Base-by-base conservation (phyloP, 2,113 vertebrate species). In the Siniperca chuatsi region DNA sequence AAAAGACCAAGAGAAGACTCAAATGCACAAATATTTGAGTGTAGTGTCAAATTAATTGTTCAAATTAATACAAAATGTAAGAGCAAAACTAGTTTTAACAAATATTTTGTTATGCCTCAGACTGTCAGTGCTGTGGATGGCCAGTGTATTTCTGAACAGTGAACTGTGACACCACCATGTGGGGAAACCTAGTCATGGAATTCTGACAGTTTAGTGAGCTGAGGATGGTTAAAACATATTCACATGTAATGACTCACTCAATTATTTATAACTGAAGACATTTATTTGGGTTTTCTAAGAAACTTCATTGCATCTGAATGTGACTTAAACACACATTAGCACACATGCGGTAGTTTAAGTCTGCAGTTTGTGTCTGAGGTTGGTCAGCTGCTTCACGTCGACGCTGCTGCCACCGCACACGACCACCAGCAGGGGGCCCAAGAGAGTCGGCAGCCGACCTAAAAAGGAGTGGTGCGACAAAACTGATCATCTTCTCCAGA, bases 351-450 rank as follows among this genome's bases (percentile, higher is more conserved):
- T 12, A 11, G 23, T 57, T 90, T 35, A 93, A 20, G 40, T 4
- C 61, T 62, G 67, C 12, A 95, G 81, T 78, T 93, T 95, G n/a
- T 64, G 57, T 75, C 75, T 92, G 44, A 96, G 92, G 54, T 81
- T 46, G 54, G 66, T 69, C 8, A 97, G 92, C 25, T 96, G 92
- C 64, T 94, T 67, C 79, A 84, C 75, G 87, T 95, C 88, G n/a
- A 97, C 65, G 68, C 93, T 92, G 91, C 96, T 94, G 86, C 96
- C 96, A 2, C 96, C 96, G 2, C 96, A 97, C 67, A 96, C 96
- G 0, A 96, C 93, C 71, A 97, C 79, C 83, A 97, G 78, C 82
- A 97, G 90, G 52, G 95, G 92, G 72, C 86, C 91, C 23, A 93
- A 71, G 1, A 50, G 86, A 72, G 83, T 58, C 0, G 92, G 88